These are phyloP conservation scores for Anguilla megastoma DNA, from an alignment of 2,797 vertebrate species.

Conservation along the genomic window DNA sequence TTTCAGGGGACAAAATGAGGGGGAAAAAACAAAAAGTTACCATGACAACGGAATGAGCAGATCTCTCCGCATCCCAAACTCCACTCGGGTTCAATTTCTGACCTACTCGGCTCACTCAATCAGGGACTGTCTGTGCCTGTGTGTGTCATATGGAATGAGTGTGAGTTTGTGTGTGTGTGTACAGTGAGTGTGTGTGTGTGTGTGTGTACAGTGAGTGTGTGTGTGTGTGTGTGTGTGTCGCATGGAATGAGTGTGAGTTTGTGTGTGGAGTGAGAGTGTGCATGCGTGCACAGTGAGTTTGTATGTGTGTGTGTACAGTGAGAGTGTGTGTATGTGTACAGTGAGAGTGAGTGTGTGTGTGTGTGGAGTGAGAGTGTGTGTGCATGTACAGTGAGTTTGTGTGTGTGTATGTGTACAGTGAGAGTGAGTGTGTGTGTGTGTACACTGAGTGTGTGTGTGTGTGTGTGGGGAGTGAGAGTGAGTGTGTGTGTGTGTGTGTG, in stretches of 20 bases:
- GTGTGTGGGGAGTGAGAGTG: conserved; percentile 19
- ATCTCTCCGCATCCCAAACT: background rate
- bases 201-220: background rate
- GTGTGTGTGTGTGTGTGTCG: conserved; percentile 8
- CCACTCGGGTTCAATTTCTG: background rate
- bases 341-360: conserved; percentile 14
- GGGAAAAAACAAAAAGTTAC: conserved; percentile 35
- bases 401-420: background rate
- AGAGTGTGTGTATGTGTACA: background rate
- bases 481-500: conserved; percentile 13
- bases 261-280: background rate
- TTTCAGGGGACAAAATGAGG: conserved; percentile 51
- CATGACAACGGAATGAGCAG: conserved; percentile 34
- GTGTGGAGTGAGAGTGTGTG: conserved; percentile 13
- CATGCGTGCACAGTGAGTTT: background rate
- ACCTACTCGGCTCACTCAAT: background rate
- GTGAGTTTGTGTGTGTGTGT: conserved; percentile 21
- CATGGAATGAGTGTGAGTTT: too few species aligned
- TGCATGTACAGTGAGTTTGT: background rate
- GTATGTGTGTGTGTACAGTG: conserved; percentile 16
- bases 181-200: conserved; percentile 2
- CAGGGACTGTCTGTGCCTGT: conserved; percentile 22
- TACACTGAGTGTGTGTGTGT: background rate
- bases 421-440: background rate
- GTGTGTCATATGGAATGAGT: conserved; percentile 20